These are phyloP conservation scores for Scaptomyza tumidula DNA, from an alignment of 2,888 invertebrate genomes.

Conservation along the genomic window DNA sequence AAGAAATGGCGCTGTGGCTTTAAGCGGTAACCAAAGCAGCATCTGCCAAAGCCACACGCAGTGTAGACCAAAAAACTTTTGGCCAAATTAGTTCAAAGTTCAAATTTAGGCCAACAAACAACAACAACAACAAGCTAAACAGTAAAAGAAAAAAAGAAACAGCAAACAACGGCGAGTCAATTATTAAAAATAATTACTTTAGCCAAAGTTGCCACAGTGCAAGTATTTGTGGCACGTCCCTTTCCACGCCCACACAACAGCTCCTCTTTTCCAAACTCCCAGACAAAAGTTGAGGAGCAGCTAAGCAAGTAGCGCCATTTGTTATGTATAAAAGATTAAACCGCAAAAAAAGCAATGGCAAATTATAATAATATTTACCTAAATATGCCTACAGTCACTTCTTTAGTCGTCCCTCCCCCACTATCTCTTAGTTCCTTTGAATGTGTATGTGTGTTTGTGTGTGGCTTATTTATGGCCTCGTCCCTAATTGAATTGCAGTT, in stretches of 20 bases:
- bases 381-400: slow-evolving; percentile 58
- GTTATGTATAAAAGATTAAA: slow-evolving; percentile 72
- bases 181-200: slow-evolving; percentile 80
- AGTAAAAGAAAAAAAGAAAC: slow-evolving; percentile 9
- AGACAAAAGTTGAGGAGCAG: slow-evolving; percentile 28
- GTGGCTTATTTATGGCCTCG: slow-evolving; percentile 72
- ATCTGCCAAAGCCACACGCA: slow-evolving; percentile 71
- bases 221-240: slow-evolving; percentile 54
- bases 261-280: neutral
- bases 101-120: slow-evolving; percentile 51
- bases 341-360: slow-evolving; percentile 55
- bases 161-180: slow-evolving; percentile 71
- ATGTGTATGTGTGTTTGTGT: slow-evolving; percentile 18
- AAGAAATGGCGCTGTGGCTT: slow-evolving; percentile 67
- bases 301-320: slow-evolving; percentile 66
- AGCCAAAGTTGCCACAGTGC: slow-evolving; percentile 62
- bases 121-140: slow-evolving; percentile 5
- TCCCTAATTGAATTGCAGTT: slow-evolving; percentile 79
- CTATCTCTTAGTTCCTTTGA: slow-evolving; percentile 1
- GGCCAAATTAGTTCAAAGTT: slow-evolving; percentile 77
- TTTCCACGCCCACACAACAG: neutral
- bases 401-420: neutral
- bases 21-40: slow-evolving; percentile 49
- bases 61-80: slow-evolving; percentile 58
- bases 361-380: slow-evolving; percentile 78